A percentile compares a stretch with the other conserved stretches of the same genome.
These are phyloP conservation scores for Sebastes dallii DNA, from an alignment of 2,797 vertebrate species.

Conservation along the genomic window DNA sequence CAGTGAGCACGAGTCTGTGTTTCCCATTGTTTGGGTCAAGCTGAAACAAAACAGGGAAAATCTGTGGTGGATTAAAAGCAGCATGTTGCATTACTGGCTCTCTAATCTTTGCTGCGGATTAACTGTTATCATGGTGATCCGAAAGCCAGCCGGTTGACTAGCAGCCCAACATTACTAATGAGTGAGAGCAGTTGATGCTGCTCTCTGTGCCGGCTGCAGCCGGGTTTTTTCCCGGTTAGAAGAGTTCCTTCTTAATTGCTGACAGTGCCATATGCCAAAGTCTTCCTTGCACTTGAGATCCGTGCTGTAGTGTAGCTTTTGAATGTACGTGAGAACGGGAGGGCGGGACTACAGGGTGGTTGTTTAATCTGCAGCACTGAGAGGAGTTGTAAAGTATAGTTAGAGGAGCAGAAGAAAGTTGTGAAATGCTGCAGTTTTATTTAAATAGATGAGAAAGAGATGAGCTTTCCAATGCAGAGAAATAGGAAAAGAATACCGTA, in stretches of 20 bases:
- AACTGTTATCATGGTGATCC: slow-evolving; percentile 65
- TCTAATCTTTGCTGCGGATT: slow-evolving; percentile 71
- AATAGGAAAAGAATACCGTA: slow-evolving; percentile 19
- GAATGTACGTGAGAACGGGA: slow-evolving; percentile 24
- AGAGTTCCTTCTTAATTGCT: slow-evolving; percentile 11
- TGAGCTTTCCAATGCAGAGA: neutral
- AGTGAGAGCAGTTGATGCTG: slow-evolving; percentile 49
- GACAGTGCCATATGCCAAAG: slow-evolving; percentile 14
- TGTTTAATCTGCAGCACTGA: slow-evolving; percentile 17
- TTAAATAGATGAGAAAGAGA: slow-evolving; percentile 17
- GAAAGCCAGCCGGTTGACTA: slow-evolving; percentile 61
- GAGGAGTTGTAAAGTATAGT: slow-evolving; percentile 18
- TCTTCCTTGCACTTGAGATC: slow-evolving; percentile 17
- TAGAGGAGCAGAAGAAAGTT: neutral
- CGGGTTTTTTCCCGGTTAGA: slow-evolving; percentile 19
- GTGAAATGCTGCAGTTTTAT: slow-evolving; percentile 18
- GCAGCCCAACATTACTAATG: slow-evolving; percentile 42
- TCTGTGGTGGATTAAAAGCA: slow-evolving; percentile 73
- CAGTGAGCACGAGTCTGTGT: slow-evolving; percentile 48
- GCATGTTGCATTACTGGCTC: slow-evolving; percentile 67
- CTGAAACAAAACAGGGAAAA: slow-evolving; percentile 66
- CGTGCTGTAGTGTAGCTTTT: slow-evolving; percentile 18
- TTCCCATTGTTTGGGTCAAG: slow-evolving; percentile 60
- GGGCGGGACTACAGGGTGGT: slow-evolving; percentile 11
- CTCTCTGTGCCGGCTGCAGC: slow-evolving; percentile 11